Evolutionary conservation across 2,888 invertebrate genomes (phyloP), one percentile per base, ranked within the genome.

Genomic region (Syrista parreyssii): DNA sequence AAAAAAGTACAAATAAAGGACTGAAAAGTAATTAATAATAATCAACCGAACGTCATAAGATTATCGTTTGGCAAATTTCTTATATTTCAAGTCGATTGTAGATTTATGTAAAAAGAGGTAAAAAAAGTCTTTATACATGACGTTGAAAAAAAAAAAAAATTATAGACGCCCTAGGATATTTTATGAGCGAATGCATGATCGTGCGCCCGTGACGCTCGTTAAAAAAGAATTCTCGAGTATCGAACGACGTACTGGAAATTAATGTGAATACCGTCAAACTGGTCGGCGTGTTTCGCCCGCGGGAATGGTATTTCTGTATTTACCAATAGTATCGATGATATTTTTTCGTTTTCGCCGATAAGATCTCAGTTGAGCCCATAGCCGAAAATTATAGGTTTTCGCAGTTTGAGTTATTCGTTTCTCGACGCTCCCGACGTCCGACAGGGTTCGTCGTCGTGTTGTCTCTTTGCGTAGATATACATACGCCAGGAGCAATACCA

Each of bases 331-430:
- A 86, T 85, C 86, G 84, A 87, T 88, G 86, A 88, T 87, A 86
- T 84, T 86, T 86, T 84, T 86, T 84, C 81, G 73, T 84, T 84
- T 83, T 79, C 78, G 71, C 71, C 84, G 88, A 88, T 88, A 88
- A 88, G 84, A 88, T 88, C 88, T 88, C 82, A 82, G 40, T 4
- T 83, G 80, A 84, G 86, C 81, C 79, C 80, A 80, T 80, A 83
- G 84, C 82, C 86, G 84, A 88, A 90, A 90, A 90, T 90, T 90
- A 90, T 90, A 89, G 89, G 89, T 89, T 89, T 90, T 89, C 87
- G 88, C 86, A 82, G 86, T 89, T 89, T 89, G 89, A 90, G 88
- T 90, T 89, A 90, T 90, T 89, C 87, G 86, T 85, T 85, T 82
- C 83, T 82, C 78, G 73, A 78, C 75, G 76, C 75, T 75, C 35